Evolutionary conservation across 2,113 vertebrate genomes (phyloP), one percentile per base, ranked within the genome.

Genomic region (Calyptomena viridis): DNA sequence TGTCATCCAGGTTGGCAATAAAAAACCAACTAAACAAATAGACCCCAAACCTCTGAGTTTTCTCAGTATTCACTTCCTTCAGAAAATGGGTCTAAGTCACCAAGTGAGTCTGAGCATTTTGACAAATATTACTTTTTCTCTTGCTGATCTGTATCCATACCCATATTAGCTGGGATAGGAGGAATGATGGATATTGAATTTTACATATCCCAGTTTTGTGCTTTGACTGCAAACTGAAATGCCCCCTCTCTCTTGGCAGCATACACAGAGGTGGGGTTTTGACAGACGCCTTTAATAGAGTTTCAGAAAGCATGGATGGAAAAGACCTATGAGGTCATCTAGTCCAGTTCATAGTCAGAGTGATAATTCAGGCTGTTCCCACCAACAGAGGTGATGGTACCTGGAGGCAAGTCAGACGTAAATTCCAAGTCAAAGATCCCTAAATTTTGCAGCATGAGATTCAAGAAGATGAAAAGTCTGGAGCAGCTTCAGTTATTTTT

Each of bases 291-390:
- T 78, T 84, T 94, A 94, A 95, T 75, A 64, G 89, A 60, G 56
- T 94, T 95, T 92, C 84, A 84, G 56, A 80, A 94, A 84, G 24
- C 35, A 46, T 0, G 4, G 15, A 79, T 87, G 42, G 69, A 75
- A 94, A 94, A 96, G 91, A 97, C 91, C 91, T 87, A 60, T 75
- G 87, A 87, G 93, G 80, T 96, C 87, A 91, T 84, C 73, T 52
- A 84, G 77, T 82, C 73, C 63, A 80, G 88, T 80, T 92, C 71
- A 79, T 46, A 89, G 35, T 37, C 77, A 82, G 49, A 73, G 40
- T 0, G 2, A 94, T 94, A 94, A 94, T 62, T 96, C 91, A 94
- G 80, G 56, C 58, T 94, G 44, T 64, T 92, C 94, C 81, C 69
- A 62, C 69, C 73, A 87, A 8, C 69, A 82, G 62, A 95, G 91